Evolutionary conservation across 2,888 invertebrate genomes (phyloP).

Genomic region (Tipula lateralis): DNA sequence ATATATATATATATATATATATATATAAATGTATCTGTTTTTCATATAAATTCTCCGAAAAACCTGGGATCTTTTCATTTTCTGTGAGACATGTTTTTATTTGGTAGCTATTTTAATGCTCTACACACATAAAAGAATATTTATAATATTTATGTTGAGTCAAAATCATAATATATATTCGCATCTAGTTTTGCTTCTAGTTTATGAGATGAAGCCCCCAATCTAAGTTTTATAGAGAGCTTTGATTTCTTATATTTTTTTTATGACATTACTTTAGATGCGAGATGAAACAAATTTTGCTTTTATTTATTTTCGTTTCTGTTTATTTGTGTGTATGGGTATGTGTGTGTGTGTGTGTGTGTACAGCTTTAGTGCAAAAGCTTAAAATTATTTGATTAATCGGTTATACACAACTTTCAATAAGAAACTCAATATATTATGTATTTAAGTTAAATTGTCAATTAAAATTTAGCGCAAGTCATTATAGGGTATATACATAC

Average conservation of each 20-base stretch:
- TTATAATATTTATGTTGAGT: not conserved
- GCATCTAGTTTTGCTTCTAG: not conserved
- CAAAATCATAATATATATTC: not conserved
- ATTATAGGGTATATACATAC: not conserved
- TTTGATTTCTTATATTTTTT: not conserved
- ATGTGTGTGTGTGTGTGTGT: too few relatives aligned
- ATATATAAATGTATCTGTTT: not conserved
- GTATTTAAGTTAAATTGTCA: not conserved
- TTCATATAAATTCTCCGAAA: not conserved
- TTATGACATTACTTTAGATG: not conserved
- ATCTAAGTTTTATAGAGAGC: not conserved
- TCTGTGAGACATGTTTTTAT: not conserved
- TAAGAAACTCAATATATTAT: not conserved
- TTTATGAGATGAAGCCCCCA: not conserved
- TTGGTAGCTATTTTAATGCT: not conserved
- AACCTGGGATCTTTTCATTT: constrained; percentile 19
- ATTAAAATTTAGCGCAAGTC: constrained; percentile 24
- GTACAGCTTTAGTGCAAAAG: not conserved
- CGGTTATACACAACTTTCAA: not conserved
- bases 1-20: not conserved
- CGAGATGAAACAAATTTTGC: not conserved
- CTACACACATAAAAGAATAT: not conserved
- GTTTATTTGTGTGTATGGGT: too few relatives aligned
- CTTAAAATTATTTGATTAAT: not conserved
- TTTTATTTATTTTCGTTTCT: not conserved